Evolutionary conservation across 2,888 invertebrate genomes (phyloP).

Genomic region (Amphipoea oculea): DNA sequence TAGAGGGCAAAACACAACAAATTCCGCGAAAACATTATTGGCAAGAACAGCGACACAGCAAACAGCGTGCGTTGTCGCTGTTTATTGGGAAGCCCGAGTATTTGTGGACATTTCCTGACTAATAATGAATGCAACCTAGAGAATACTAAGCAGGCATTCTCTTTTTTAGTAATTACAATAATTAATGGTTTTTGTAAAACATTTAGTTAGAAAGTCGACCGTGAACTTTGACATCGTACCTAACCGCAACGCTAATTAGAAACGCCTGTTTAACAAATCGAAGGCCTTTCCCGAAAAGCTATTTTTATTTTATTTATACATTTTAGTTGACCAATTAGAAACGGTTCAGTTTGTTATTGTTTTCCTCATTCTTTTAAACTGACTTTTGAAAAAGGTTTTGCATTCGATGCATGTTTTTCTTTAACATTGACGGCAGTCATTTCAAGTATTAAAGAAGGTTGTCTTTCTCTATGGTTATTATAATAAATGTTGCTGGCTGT

Average conservation of each 20-base stretch:
- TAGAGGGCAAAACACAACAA: not conserved
- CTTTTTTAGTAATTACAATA: conserved; percentile 25
- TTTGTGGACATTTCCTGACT: conserved; percentile 7
- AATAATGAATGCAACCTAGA: conserved; percentile 21
- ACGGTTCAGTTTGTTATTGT: not conserved
- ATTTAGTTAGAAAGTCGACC: conserved; percentile 37
- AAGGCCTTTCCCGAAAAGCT: conserved; percentile 23
- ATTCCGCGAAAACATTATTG: not conserved
- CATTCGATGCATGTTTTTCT: not conserved
- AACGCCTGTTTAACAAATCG: conserved; percentile 29
- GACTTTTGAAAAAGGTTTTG: not conserved
- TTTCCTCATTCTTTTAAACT: conserved; percentile 23
- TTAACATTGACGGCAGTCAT: not conserved
- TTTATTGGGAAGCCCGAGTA: conserved; percentile 5
- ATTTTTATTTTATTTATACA: conserved; percentile 11
- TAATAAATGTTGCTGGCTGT: not conserved
- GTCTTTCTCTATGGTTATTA: not conserved
- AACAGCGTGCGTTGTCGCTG: not conserved
- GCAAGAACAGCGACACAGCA: not conserved
- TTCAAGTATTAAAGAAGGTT: not conserved
- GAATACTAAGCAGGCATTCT: conserved; percentile 40
- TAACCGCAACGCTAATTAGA: conserved; percentile 22
- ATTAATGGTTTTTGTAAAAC: conserved; percentile 24
- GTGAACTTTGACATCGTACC: conserved; percentile 31
- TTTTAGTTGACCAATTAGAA: conserved; percentile 14